Conservation (phyloP, 2,113 vertebrate genomes). For the Haemorhous mexicanus region DNA sequence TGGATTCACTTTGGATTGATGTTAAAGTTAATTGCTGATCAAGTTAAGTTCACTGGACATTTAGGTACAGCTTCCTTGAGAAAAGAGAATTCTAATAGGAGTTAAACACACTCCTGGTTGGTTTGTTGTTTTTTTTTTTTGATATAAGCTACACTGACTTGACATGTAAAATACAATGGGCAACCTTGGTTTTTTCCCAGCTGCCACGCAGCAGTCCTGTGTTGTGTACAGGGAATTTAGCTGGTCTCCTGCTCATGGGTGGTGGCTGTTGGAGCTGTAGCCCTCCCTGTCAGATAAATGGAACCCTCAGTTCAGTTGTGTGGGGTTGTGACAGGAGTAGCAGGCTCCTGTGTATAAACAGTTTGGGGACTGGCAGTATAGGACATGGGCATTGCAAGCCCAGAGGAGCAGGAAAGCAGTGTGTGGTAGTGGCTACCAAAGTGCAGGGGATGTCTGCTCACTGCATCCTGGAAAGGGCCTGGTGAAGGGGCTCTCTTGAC, state of each 20-base stretch:
- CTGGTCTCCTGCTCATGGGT: neutral
- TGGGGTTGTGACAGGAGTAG: neutral
- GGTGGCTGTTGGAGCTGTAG: neutral
- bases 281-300: neutral
- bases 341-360: neutral
- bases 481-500: neutral
- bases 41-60: neutral
- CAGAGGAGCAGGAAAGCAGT: neutral
- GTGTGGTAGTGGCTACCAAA: neutral
- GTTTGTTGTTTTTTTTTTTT: neutral
- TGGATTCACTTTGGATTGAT: neutral
- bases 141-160: neutral
- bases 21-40: neutral
- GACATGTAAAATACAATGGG: neutral
- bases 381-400: neutral
- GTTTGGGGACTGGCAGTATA: neutral
- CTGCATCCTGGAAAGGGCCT: neutral
- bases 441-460: accelerated
- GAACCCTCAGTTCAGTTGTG: neutral
- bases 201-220: neutral
- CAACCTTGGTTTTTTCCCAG: neutral
- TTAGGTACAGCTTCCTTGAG: neutral
- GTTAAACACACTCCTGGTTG: neutral
- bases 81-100: neutral
- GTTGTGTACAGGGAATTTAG: neutral